phyloP scores from a whole-genome alignment of 2,113 vertebrate genomes.

The Gymnogyps californianus region DNA sequence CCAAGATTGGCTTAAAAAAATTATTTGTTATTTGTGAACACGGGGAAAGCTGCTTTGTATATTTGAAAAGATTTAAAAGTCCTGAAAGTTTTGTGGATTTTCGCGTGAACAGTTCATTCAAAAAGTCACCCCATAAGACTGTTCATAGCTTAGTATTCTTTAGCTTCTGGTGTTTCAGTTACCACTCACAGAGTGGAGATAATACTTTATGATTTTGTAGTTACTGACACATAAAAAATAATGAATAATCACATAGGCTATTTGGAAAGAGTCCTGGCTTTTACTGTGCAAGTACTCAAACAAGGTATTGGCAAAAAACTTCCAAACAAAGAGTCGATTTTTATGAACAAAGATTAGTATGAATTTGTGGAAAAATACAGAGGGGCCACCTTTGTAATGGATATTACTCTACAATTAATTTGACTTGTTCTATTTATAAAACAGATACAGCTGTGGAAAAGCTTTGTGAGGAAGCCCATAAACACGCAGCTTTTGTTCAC shows the following conservation, averaged over 20 bases:
- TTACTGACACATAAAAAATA: not conserved
- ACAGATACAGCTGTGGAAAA: not conserved
- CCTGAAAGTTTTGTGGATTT: not conserved
- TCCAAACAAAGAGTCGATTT: not conserved
- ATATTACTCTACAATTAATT: not conserved
- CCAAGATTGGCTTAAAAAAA: not conserved
- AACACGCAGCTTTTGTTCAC: not conserved
- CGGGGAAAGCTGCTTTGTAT: not conserved
- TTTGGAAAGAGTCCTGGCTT: not conserved
- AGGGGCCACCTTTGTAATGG: not conserved
- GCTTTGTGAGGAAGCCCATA: not conserved
- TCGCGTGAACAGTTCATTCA: not conserved
- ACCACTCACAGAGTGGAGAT: not conserved
- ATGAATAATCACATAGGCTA: not conserved
- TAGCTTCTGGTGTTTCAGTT: not conserved
- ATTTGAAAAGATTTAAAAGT: not conserved
- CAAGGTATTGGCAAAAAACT: not conserved
- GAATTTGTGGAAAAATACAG: not conserved
- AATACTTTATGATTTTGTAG: not conserved
- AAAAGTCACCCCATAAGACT: not conserved
- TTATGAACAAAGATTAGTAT: not conserved
- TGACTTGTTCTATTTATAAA: slow-evolving; percentile 8
- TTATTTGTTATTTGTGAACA: not conserved
- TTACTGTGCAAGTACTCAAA: not conserved
- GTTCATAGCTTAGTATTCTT: not conserved